Evolutionary conservation across 2,888 invertebrate genomes (phyloP), one percentile per base, ranked within the genome.

Genomic region (Vanessa cardui): DNA sequence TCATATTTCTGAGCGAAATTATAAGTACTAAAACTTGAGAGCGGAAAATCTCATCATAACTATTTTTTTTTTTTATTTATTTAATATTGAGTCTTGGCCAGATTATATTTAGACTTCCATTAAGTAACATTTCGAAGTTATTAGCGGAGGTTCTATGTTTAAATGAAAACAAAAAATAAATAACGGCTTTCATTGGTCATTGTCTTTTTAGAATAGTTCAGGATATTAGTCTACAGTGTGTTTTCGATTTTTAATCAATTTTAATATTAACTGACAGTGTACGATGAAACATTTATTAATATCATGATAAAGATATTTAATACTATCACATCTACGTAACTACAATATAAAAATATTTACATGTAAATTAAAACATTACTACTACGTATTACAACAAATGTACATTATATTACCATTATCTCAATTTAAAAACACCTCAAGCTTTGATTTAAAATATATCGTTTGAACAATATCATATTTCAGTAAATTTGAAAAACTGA

Each of bases 291-390:
- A n/a, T 39, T 56, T 39, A 56, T 39, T 39, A 39, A 56, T 56
- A 56, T 56, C 39, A 39, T 56, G 33, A 39, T 33, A n/a, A 18
- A 18, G 18, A 56, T 56, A 56, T 56, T 56, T 33, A 47, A 39
- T 56, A 56, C 18, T 56, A 54, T 56, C 54, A 62, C 54, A 62
- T 62, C 45, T 33, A 56, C 62, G 66, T 26, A 62, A 66, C 62
- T 72, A 65, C 71, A 70, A 61, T 62, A 63, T 68, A 58, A 65
- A 59, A 69, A 71, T 71, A 69, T 65, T 60, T 73, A 73, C 71
- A 73, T 21, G 49, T 64, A 68, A 60, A 61, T 49, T 46, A 49
- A 39, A 59, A 54, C 16, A 31, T 54, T 52, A 52, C 16, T 26
- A 26, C 26, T 52, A 52, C 52, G 26, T 52, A 26, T 58, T 49